Percentiles rank a stretch among this genome's conserved stretches.
These are phyloP conservation scores for Ostrea edulis DNA, from an alignment of 1,140 invertebrate species.

Conservation along the genomic window DNA sequence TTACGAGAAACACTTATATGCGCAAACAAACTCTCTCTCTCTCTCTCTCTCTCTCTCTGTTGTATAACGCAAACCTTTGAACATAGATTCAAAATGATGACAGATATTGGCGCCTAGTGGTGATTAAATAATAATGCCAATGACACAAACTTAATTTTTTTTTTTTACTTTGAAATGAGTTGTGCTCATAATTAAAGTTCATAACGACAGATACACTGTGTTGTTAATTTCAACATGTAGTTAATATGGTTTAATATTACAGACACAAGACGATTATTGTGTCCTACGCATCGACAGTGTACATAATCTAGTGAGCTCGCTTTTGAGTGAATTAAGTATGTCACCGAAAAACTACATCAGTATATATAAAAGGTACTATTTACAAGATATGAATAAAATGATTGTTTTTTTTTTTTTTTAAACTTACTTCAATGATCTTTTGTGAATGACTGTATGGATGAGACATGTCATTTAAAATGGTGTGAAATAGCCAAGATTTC, in stretches of 20 bases:
- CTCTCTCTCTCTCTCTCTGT: no score
- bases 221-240: slow-evolving; percentile 19
- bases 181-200: slow-evolving; percentile 39
- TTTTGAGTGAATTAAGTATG: slow-evolving; percentile 35
- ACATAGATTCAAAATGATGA: slow-evolving; percentile 43
- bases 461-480: slow-evolving; percentile 38
- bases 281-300: slow-evolving; percentile 29
- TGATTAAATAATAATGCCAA: slow-evolving; percentile 37
- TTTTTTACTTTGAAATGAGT: slow-evolving; percentile 35
- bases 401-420: not conserved
- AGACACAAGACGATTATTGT: slow-evolving; percentile 30
- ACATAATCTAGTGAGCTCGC: slow-evolving; percentile 34
- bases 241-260: slow-evolving; percentile 9
- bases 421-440: slow-evolving; percentile 40
- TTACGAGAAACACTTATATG: slow-evolving; percentile 4
- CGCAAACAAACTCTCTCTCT: no score
- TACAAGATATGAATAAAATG: no score
- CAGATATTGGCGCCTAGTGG: slow-evolving; percentile 39
- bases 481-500: slow-evolving; percentile 40
- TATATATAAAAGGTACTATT: slow-evolving; percentile 20
- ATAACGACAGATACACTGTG: slow-evolving; percentile 37
- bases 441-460: slow-evolving; percentile 40
- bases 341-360: slow-evolving; percentile 36
- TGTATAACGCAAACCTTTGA: slow-evolving; percentile 20
- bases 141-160: slow-evolving; percentile 34